phyloP scores from a whole-genome alignment of 2,113 vertebrate species.

The Carassius gibelio region DNA sequence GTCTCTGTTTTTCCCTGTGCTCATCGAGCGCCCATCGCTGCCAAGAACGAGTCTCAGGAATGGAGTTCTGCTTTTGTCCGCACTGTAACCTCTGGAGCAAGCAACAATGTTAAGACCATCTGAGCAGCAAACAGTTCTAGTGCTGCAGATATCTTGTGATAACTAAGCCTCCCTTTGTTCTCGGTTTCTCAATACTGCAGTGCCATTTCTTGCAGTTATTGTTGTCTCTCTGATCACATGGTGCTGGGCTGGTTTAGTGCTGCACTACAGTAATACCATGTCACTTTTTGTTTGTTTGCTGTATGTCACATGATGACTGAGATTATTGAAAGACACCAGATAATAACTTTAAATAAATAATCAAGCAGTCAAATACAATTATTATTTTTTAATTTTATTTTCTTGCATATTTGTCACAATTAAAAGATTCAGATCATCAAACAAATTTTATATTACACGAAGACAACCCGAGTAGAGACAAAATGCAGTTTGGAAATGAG shows the following conservation, averaged over 20 bases:
- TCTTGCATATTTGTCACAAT: too few relatives aligned
- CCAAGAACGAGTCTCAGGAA: conserved; percentile 35
- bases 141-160: neutral
- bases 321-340: neutral
- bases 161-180: conserved; percentile 5
- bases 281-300: neutral
- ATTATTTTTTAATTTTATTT: too few relatives aligned
- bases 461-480: too few relatives aligned
- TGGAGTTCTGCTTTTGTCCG: conserved; percentile 18
- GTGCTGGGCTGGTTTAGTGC: neutral
- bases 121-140: conserved; percentile 10
- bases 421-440: too few relatives aligned
- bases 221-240: neutral
- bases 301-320: neutral
- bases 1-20: conserved; percentile 24
- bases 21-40: neutral
- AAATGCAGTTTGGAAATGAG: too few relatives aligned
- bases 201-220: neutral
- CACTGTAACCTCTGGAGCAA: neutral
- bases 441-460: too few relatives aligned
- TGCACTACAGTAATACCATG: neutral
- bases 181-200: neutral
- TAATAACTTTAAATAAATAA: neutral
- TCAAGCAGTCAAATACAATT: neutral
- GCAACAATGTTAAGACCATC: neutral